phyloP scores from a whole-genome alignment of 2,888 invertebrate species.

The Ferrisia virgata region DNA sequence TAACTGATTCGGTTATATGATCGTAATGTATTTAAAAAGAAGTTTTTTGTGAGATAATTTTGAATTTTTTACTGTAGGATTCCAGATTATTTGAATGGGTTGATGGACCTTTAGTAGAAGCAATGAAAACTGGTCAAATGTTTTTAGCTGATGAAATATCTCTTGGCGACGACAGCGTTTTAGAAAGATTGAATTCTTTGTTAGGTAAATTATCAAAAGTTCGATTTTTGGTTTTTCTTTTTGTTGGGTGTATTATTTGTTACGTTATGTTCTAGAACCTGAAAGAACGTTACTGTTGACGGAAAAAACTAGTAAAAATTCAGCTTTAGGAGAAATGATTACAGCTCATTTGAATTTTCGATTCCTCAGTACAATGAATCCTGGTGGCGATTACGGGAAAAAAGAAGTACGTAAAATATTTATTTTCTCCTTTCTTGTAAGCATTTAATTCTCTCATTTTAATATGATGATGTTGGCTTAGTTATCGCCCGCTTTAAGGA shows the following conservation, averaged over 20 bases:
- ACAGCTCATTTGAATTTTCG: constrained; percentile 73
- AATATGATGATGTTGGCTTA: constrained; percentile 51
- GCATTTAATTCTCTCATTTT: too few species aligned
- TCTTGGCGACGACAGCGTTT: constrained; percentile 93
- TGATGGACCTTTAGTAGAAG: constrained; percentile 88
- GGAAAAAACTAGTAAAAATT: constrained; percentile 64
- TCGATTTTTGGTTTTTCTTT: too few species aligned
- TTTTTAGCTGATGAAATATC: constrained; percentile 99
- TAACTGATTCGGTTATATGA: neutral
- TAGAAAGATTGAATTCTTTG: constrained; percentile 94
- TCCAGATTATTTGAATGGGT: constrained; percentile 86
- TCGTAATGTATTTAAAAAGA: neutral
- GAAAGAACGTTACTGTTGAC: constrained; percentile 86
- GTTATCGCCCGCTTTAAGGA: constrained; percentile 92
- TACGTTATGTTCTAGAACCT: constrained; percentile 62
- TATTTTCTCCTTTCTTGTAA: too few species aligned
- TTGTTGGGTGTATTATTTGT: too few species aligned
- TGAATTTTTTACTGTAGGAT: constrained; percentile 8
- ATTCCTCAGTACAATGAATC: constrained; percentile 98
- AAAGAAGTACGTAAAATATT: constrained; percentile 84
- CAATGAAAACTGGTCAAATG: constrained; percentile 83
- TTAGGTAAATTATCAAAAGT: constrained; percentile 57
- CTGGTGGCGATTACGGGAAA: constrained; percentile 98
- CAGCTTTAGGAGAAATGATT: constrained; percentile 55
- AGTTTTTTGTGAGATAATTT: neutral